Conservation (phyloP, 2,113 vertebrate species). For the rat (Rattus norvegicus) region GRCr8 NC_086028.1:102639501-102640000, state of each 20-base stretch:
- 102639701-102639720: neutral
- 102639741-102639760: too few relatives aligned
- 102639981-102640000: too few relatives aligned
- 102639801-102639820: neutral
- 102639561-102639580: neutral
- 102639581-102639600: neutral
- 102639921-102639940: neutral
- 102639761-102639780: neutral
- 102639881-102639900: neutral
- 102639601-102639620: neutral
- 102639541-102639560: neutral
- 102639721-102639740: too few relatives aligned
- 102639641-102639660: neutral
- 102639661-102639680: neutral
- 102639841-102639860: neutral
- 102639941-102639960: neutral
- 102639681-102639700: neutral
- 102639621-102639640: neutral
- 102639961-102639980: too few relatives aligned
- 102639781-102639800: neutral
- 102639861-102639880: neutral
- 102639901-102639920: neutral
- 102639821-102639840: neutral
- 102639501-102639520: neutral
- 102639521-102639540: neutral